A percentile compares a stretch with the other conserved stretches of the same genome.
Evolutionary conservation across 1,140 invertebrate genomes (phyloP).

Genomic region (Elysia chlorotica): DNA sequence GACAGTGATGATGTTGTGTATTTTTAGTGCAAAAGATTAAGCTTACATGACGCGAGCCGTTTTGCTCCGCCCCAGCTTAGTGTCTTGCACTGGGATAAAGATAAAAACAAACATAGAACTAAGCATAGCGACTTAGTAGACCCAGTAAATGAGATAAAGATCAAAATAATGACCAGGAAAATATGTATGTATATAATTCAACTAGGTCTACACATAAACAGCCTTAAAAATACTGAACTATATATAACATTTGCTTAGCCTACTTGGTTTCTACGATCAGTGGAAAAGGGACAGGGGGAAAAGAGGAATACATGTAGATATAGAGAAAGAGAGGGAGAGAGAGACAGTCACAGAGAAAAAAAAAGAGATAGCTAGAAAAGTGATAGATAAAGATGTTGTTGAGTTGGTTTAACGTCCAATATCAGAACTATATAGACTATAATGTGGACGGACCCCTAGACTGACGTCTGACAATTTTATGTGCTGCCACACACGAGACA

Average conservation of each 20-base stretch:
- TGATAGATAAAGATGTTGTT: not conserved
- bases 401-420: not conserved
- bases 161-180: not conserved
- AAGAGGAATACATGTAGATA: not conserved
- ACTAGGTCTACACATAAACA: no score
- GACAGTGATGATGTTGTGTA: not conserved
- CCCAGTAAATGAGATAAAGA: not conserved
- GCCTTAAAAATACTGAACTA: no score
- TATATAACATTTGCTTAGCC: no score
- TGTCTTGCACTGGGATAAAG: constrained; percentile 6
- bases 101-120: not conserved
- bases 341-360: not conserved
- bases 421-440: not conserved
- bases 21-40: not conserved
- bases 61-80: constrained; percentile 11
- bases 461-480: no score
- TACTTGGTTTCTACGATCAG: no score
- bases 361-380: not conserved
- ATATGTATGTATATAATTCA: not conserved
- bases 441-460: not conserved
- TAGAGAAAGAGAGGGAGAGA: not conserved
- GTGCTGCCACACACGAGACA: no score
- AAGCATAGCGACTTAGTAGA: not conserved
- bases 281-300: not conserved
- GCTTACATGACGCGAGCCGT: constrained; percentile 12